Conservation (phyloP, 2,113 vertebrate genomes). For the Lagopus leucura region DNA sequence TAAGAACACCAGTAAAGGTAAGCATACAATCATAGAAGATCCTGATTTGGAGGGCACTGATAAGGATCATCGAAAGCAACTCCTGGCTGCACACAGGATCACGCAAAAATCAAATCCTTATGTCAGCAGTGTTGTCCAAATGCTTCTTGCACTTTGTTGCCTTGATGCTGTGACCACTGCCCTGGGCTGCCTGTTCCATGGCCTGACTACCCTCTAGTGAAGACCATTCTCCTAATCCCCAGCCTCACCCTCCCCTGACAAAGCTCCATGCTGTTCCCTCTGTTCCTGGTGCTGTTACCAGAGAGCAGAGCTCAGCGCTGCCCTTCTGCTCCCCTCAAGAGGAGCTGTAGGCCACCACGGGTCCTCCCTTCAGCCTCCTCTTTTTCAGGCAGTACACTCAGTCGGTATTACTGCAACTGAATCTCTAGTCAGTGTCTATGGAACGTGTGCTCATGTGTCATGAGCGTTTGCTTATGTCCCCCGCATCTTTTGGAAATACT, state of each 20-base stretch:
- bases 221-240: neutral
- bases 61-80: neutral
- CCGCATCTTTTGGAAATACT: neutral
- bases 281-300: no score
- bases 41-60: neutral
- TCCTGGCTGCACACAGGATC: neutral
- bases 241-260: neutral
- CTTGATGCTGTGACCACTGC: neutral
- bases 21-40: neutral
- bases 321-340: neutral
- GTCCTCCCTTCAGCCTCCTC: neutral
- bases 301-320: neutral
- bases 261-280: neutral
- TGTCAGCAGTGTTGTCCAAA: neutral
- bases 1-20: accelerated
- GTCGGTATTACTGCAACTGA: neutral
- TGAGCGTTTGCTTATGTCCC: neutral
- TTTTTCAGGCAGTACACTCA: neutral
- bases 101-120: neutral
- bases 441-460: neutral
- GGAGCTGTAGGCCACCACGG: neutral
- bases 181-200: neutral
- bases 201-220: neutral
- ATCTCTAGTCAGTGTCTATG: neutral
- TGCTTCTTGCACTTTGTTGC: neutral